Conservation (phyloP, 2,797 vertebrate genomes). For the Buceros bicornis region DNA sequence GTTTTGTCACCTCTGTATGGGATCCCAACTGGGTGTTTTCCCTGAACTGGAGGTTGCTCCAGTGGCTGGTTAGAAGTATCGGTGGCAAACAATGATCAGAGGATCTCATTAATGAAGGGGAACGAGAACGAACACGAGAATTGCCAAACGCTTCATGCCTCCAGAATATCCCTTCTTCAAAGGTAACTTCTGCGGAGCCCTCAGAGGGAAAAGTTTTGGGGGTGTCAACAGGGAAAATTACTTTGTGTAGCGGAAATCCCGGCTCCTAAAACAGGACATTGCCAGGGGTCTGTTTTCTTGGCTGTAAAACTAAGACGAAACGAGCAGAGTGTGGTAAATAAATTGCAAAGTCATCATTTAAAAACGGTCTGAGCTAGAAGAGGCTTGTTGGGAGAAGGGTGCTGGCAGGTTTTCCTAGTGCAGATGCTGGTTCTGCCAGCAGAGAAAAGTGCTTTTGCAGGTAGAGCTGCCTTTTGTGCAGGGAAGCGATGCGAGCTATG, state of each 20-base stretch:
- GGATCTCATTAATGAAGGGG: background rate
- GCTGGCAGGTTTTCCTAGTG: slow-evolving; percentile 46
- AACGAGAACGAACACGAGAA: background rate
- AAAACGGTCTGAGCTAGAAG: slow-evolving; percentile 25
- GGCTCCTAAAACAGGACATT: background rate
- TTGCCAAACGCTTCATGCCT: background rate
- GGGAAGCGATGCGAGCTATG: slow-evolving; percentile 14
- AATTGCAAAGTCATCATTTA: slow-evolving; percentile 65
- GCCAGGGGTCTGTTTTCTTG: background rate
- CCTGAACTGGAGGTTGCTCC: background rate
- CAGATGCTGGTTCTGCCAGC: slow-evolving; percentile 57
- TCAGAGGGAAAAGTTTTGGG: background rate
- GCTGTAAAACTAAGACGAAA: slow-evolving; percentile 1
- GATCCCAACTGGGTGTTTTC: background rate
- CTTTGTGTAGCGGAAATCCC: background rate
- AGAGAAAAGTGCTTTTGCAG: slow-evolving; percentile 58
- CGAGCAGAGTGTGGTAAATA: slow-evolving; percentile 27
- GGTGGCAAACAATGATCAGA: background rate
- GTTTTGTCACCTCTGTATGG: background rate
- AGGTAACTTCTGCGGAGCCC: background rate
- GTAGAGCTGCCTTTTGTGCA: slow-evolving; percentile 42
- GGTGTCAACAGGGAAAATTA: slow-evolving; percentile 13
- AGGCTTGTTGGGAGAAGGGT: slow-evolving; percentile 41
- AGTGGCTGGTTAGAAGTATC: background rate
- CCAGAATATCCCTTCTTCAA: background rate